Evolutionary conservation across 2,113 vertebrate genomes (phyloP).

Genomic region (Bos javanicus): DNA sequence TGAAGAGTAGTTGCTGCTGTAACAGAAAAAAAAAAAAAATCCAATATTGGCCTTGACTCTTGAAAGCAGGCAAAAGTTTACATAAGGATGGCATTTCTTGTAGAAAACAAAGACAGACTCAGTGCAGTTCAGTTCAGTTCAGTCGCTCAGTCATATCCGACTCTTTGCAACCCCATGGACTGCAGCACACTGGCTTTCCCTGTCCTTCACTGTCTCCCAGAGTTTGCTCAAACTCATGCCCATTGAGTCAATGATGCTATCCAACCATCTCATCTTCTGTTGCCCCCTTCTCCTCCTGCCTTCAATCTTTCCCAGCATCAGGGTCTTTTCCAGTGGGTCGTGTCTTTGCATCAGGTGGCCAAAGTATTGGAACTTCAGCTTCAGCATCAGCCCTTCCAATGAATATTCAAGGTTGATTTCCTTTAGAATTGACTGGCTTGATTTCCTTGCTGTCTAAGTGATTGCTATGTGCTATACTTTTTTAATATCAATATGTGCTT

Average conservation of each 20-base stretch:
- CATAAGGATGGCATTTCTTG: background rate
- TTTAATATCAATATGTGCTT: background rate
- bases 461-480: background rate
- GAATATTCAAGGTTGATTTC: background rate
- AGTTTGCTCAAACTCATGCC: background rate
- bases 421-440: background rate
- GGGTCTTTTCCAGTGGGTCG: background rate
- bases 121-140: background rate
- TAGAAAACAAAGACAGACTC: background rate
- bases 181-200: background rate
- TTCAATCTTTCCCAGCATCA: background rate
- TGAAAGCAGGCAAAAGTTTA: background rate
- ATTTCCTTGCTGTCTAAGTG: background rate
- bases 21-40: background rate
- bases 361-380: background rate
- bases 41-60: background rate
- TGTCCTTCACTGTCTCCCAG: background rate
- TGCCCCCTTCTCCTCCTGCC: background rate
- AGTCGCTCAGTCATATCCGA: rapidly evolving
- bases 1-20: background rate
- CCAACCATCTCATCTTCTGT: background rate
- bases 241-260: background rate
- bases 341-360: background rate
- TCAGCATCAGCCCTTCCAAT: background rate
- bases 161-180: background rate